These are phyloP conservation scores for Ornithoptera priamus DNA, from an alignment of 2,888 invertebrate species.

Conservation along the genomic window DNA sequence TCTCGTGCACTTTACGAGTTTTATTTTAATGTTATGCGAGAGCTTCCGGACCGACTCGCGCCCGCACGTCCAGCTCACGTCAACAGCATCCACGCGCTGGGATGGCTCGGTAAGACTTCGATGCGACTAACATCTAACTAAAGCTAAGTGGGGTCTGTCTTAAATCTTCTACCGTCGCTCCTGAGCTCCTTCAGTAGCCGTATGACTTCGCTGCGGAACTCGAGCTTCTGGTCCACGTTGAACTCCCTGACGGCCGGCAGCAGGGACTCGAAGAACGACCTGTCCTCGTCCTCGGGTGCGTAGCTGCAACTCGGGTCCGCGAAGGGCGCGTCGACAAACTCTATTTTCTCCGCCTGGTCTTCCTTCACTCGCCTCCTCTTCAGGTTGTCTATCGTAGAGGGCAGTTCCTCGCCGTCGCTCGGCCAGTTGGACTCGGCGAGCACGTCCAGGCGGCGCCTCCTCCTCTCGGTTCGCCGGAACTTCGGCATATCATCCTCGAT, in stretches of 20 bases:
- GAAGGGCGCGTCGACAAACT: constrained; percentile 53
- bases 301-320: constrained; percentile 43
- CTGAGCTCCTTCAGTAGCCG: constrained; percentile 57
- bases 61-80: neutral
- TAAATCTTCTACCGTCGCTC: constrained; percentile 38
- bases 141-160: constrained; percentile 38
- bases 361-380: constrained; percentile 44
- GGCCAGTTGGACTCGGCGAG: constrained; percentile 43
- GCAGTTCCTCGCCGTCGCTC: constrained; percentile 44
- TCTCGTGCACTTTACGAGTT: constrained; percentile 18
- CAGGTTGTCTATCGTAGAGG: constrained; percentile 44
- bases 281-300: constrained; percentile 56
- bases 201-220: constrained; percentile 60
- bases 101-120: neutral
- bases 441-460: constrained; percentile 27
- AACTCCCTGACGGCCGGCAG: constrained; percentile 62
- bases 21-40: constrained; percentile 15
- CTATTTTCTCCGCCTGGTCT: constrained; percentile 42
- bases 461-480: constrained; percentile 39
- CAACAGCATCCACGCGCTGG: constrained; percentile 13
- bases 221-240: constrained; percentile 62
- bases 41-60: neutral
- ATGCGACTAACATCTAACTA: neutral
- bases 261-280: constrained; percentile 64
- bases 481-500: constrained; percentile 42